Evolutionary conservation across 2,888 invertebrate species (phyloP).

Genomic region (Pegoplata infirma): DNA sequence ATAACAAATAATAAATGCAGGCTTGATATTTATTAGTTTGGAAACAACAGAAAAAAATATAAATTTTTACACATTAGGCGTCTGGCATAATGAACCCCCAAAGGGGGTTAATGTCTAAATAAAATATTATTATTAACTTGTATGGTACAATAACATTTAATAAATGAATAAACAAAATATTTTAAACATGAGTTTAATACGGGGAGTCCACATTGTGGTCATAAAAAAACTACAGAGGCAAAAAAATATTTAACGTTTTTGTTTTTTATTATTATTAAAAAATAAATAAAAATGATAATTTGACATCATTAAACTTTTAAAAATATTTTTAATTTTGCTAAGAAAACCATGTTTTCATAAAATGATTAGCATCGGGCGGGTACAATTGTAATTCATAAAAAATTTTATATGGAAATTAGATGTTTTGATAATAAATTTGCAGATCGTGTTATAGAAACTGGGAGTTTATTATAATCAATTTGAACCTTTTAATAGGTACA

Average conservation of each 20-base stretch:
- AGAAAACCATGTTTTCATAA: no score
- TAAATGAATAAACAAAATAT: constrained; percentile 9
- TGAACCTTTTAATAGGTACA: no score
- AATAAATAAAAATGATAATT: neutral
- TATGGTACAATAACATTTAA: neutral
- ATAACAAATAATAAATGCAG: neutral
- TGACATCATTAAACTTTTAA: neutral
- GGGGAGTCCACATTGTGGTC: no score
- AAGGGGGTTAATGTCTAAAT: constrained; percentile 31
- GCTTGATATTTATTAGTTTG: neutral
- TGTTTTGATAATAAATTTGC: no score
- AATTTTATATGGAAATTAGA: no score
- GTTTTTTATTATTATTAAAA: no score
- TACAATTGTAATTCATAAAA: no score
- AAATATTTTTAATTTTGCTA: no score
- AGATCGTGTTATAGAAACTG: no score
- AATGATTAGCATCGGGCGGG: no score
- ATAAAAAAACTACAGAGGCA: neutral
- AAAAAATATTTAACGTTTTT: neutral
- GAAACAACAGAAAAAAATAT: neutral
- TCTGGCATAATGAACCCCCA: constrained; percentile 26
- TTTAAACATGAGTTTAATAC: neutral
- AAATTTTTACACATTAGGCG: neutral
- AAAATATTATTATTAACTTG: constrained; percentile 16
- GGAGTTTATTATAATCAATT: no score